Evolutionary conservation across 2,113 vertebrate species (phyloP).

Genomic region (Sprattus sprattus): DNA sequence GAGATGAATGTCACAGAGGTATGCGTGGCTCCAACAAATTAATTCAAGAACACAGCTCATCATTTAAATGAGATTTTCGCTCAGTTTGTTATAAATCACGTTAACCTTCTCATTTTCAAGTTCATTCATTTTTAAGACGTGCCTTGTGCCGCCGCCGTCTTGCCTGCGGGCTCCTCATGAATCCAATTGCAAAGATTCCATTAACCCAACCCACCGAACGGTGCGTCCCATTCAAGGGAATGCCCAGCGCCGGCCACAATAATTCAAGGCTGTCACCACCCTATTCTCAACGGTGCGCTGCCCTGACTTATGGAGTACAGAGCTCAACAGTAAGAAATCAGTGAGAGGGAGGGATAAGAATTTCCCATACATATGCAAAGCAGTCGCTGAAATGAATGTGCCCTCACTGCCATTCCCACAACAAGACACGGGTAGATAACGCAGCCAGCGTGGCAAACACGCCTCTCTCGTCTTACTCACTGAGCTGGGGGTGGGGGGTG

Average conservation of each 20-base stretch:
- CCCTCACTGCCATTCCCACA: neutral
- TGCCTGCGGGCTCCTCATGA: conserved; percentile 37
- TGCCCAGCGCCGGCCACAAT: conserved; percentile 53
- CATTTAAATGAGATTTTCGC: conserved; percentile 61
- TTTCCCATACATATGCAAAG: conserved; percentile 8
- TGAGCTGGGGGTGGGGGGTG: neutral
- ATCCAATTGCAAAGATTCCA: conserved; percentile 58
- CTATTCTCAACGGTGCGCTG: conserved; percentile 39
- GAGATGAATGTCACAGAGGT: conserved; percentile 55
- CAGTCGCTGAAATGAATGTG: neutral
- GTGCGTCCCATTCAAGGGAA: conserved; percentile 52
- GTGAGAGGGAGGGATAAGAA: neutral
- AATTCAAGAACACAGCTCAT: conserved; percentile 61
- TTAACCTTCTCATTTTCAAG: conserved; percentile 72
- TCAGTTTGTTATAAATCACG: conserved; percentile 62
- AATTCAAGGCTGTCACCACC: conserved; percentile 55
- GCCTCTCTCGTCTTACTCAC: neutral
- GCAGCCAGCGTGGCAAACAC: neutral
- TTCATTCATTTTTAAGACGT: conserved; percentile 69
- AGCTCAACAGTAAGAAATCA: neutral
- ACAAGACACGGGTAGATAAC: neutral
- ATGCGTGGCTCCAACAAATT: conserved; percentile 57
- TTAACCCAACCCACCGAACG: conserved; percentile 57
- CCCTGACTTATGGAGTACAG: neutral
- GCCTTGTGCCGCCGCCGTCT: conserved; percentile 13